Base-by-base conservation (phyloP, 2,888 invertebrate species). In the Campoletis raptor region DNA sequence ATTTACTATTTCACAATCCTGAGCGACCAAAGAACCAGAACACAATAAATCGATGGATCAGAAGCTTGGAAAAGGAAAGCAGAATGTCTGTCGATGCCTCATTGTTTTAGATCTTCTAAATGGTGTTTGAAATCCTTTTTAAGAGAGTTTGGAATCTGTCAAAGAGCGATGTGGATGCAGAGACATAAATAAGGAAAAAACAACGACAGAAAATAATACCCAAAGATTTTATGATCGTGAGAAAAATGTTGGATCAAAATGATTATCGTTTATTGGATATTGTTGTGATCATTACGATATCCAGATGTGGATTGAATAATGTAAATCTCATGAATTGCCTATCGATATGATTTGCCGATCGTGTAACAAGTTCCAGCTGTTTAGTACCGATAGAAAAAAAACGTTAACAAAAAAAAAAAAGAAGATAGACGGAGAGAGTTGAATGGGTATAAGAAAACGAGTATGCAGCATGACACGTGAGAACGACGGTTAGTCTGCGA, bases 401-500 rank as follows among this genome's bases (percentile, higher is more conserved):
- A 52, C 42, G 30, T 30, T 30, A 30, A 37, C n/a, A 70, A 64
- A 37, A 30, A 70, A 64, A 37, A 48, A 42, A 70, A 37, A 45
- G 70, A 80, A 18, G 40, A 48, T 10, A 42, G 36, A 66, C n/a
- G 10, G 52, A 76, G 54, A 45, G 45, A 69, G 40, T 37, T 69
- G 9, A 36, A 72, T 69, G 84, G 67, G 52, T 74, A 80, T 45
- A 66, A 80, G 79, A 67, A 81, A 81, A 52, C 48, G 57, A 42
- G 52, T 40, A 74, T 69, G 24, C 45, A 37, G 72, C 72, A 78
- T 81, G 77, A 72, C 83, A 83, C 81, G 86, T 73, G 81, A 81
- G 86, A 83, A 86, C 77, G 80, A 78, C 79, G 77, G 72, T 74
- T 69, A 82, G 69, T 45, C 81, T 83, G 83, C 48, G 67, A 21